phyloP scores from a whole-genome alignment of 2,113 vertebrate species.

The Semicossyphus pulcher region DNA sequence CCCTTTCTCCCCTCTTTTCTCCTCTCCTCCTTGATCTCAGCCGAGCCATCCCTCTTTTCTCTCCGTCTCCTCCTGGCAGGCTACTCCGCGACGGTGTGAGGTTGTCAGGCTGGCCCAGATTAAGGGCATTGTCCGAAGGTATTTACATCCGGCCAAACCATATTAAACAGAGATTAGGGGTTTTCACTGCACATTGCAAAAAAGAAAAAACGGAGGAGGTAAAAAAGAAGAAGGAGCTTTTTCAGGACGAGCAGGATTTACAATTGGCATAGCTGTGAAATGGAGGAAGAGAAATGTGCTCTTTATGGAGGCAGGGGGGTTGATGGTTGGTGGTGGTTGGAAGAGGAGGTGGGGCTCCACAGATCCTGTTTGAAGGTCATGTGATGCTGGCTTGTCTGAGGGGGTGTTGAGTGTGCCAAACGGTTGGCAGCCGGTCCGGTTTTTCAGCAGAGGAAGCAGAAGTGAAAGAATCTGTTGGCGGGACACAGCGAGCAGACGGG shows the following conservation, averaged over 20 bases:
- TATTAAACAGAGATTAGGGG: slow-evolving; percentile 89
- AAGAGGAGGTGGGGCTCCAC: not conserved
- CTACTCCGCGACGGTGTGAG: slow-evolving; percentile 66
- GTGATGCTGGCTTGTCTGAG: slow-evolving; percentile 74
- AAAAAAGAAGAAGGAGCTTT: slow-evolving; percentile 62
- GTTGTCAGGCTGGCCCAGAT: slow-evolving; percentile 85
- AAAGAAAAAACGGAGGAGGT: not conserved
- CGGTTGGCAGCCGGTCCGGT: slow-evolving; percentile 52
- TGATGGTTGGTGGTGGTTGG: slow-evolving; percentile 17
- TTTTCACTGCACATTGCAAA: slow-evolving; percentile 55
- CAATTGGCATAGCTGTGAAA: slow-evolving; percentile 81
- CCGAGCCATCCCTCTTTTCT: slow-evolving; percentile 43
- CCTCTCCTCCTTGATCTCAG: slow-evolving; percentile 54
- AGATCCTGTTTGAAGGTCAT: slow-evolving; percentile 80
- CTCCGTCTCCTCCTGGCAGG: slow-evolving; percentile 58
- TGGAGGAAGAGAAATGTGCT: slow-evolving; percentile 81
- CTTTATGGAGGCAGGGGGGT: slow-evolving; percentile 51
- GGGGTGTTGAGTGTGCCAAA: slow-evolving; percentile 62
- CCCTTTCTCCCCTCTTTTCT: slow-evolving; percentile 17
- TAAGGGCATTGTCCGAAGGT: slow-evolving; percentile 85
- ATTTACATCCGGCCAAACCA: slow-evolving; percentile 89
- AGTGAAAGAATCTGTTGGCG: slow-evolving; percentile 64
- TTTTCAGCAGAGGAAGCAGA: slow-evolving; percentile 56
- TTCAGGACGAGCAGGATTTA: slow-evolving; percentile 77
- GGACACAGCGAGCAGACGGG: slow-evolving; percentile 45